Base-by-base conservation (phyloP, 2,888 invertebrate genomes). In the Gibbula magus region DNA sequence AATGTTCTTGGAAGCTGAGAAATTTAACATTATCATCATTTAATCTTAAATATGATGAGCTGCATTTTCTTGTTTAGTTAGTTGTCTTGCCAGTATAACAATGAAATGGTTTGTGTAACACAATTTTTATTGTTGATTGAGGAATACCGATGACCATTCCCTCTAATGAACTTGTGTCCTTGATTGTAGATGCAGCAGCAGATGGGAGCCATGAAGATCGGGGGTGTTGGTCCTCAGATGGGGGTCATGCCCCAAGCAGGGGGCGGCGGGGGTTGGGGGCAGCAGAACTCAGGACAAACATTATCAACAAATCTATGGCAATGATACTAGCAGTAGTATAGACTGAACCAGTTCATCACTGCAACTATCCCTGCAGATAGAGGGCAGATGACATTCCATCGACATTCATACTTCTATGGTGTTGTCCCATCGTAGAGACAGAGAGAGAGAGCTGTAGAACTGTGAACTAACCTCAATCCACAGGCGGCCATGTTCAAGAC, bases 261-360 rank as follows among this genome's bases (percentile, higher is more conserved):
- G 16, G 86, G 81, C 8, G 84, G 84, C n/a, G 84, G 83, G 76
- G 83, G 85, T 13, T 87, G 88, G 85, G 86, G 86, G 8, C 82
- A 79, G 7, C 82, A 82, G 13, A 83, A 82, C 54, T 80, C 84
- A 54, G 90, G 90, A 81, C 90, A 90, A 51, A 90, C 90, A 8
- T 83, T 90, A 54, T 90, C 90, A 20, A 90, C 86, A 75, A 90
- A 89, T 77, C 84, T 90, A 25, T 90, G 90, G 90, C 89, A 90
- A 86, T 90, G 87, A 88, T 85, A 77, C 18, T 74, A 74, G 51
- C 7, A 4, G 32, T 45, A 82, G 18, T 39, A 29, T 75, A 77
- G 39, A 16, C 45, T 56, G 45, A 22, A 79, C 79, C 79, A 79
- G 77, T 32, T 77, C 77, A 45, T 67, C 35, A 39, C 54, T 80